Conservation (phyloP, 2,113 vertebrate species). For the Arvicanthis niloticus region DNA sequence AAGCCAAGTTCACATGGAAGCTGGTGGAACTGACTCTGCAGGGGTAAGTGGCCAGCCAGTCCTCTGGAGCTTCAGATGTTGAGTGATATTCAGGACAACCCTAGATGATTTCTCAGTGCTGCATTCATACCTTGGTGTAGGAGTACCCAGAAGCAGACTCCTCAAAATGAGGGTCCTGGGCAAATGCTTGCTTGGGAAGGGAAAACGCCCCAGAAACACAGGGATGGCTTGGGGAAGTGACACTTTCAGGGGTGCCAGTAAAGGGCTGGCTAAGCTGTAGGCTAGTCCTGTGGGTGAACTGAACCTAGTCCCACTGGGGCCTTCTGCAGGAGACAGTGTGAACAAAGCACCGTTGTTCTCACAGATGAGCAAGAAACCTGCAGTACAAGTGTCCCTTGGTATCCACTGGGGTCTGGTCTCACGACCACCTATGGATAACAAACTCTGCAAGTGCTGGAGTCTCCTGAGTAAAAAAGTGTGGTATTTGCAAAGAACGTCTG, state of each 20-base stretch:
- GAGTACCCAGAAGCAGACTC: background rate
- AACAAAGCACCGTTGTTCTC: background rate
- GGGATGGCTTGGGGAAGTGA: background rate
- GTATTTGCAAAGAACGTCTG: background rate
- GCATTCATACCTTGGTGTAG: background rate
- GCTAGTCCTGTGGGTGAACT: background rate
- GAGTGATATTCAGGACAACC: background rate
- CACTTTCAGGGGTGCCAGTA: background rate
- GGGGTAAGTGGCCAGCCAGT: background rate
- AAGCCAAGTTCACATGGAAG: background rate
- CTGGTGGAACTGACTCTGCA: background rate
- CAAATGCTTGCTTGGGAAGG: background rate
- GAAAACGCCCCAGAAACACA: background rate
- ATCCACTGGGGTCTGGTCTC: background rate
- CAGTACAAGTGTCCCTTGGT: background rate
- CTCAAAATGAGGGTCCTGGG: background rate
- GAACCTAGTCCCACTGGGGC: background rate
- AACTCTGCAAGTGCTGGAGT: background rate
- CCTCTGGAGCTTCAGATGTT: background rate
- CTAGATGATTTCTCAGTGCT: background rate
- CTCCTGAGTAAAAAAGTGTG: background rate
- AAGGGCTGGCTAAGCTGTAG: background rate
- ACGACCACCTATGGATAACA: too few species aligned
- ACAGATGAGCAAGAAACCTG: background rate
- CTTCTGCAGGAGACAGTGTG: background rate